Base-by-base conservation (phyloP, 2,888 invertebrate species). In the Odontocerum albicorne region DNA sequence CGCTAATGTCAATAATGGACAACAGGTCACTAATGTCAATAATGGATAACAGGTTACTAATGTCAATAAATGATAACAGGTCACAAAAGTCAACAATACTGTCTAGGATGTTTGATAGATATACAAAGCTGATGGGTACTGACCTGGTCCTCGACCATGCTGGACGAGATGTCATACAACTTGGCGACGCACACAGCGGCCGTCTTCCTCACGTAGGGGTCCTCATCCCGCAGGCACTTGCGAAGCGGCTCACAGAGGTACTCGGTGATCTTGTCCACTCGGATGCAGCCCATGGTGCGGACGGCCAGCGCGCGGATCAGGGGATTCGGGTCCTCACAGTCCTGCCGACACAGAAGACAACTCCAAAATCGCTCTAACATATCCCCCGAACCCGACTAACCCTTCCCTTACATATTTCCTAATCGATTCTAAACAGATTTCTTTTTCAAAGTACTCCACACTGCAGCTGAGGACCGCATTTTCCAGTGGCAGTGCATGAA, bases 131-230 rank as follows among this genome's bases (percentile, higher is more conserved):
- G 20, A 47, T 10, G 6, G 13, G 16, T 38, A 36, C 36, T 62
- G 61, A 77, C 78, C 75, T 78, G 78, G 66, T 78, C 78, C 62
- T 77, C 77, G 59, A 81, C 84, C 84, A 83, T 83, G 65, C 86
- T 86, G 2, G 87, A 83, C 1, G 87, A 87, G 69, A 99, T 99
- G 70, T 99, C 99, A 71, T 99, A 97, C 57, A 99, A 80, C 72
- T 99, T 99, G 19, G 99, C 99, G 3, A 99, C 99, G 71, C 98
- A 99, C 10, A 99, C 98, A 1, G 99, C 99, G 1, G 99, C 99
- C 0, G 99, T 99, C 79, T 99, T 99, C 64, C 99, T 83, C 6
- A 96, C 96, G 75, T 96, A 96, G 0, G 96, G 96, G 75, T 96
- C 96, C 70, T 96, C 96, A 72, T 96, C 96, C 72, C 92, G 92